These are phyloP conservation scores for Nesospiza acunhae DNA, from an alignment of 2,113 vertebrate genomes.

Conservation along the genomic window DNA sequence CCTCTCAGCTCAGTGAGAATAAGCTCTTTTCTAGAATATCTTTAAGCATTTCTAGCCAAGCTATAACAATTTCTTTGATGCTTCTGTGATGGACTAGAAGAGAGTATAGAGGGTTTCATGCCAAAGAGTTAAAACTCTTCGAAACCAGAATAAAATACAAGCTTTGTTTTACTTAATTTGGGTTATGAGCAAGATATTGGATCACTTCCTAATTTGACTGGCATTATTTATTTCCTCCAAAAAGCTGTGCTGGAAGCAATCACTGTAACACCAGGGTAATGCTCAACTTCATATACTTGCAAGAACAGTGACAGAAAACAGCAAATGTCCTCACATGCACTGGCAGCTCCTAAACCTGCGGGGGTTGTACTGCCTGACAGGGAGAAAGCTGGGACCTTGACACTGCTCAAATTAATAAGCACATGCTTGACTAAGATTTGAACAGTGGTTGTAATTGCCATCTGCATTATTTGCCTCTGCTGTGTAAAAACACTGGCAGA, in stretches of 20 bases:
- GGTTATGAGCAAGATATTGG: neutral
- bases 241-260: neutral
- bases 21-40: neutral
- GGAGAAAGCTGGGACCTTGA: neutral
- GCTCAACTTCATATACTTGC: neutral
- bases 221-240: neutral
- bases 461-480: neutral
- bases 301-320: neutral
- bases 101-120: neutral
- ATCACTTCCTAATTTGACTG: neutral
- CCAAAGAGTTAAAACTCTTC: neutral
- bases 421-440: neutral
- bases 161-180: neutral
- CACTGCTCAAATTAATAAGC: neutral
- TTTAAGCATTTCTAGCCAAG: neutral
- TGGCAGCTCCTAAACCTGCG: neutral
- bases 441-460: neutral
- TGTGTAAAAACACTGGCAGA: neutral
- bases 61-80: neutral
- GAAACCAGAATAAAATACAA: neutral
- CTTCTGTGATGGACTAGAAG: neutral
- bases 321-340: neutral
- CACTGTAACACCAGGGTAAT: neutral
- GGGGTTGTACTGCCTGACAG: neutral
- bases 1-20: neutral